Percentiles rank a stretch among this genome's conserved stretches.
These are phyloP conservation scores for Darevskia mixta DNA, from an alignment of 2,797 vertebrate genomes.

Conservation along the genomic window DNA sequence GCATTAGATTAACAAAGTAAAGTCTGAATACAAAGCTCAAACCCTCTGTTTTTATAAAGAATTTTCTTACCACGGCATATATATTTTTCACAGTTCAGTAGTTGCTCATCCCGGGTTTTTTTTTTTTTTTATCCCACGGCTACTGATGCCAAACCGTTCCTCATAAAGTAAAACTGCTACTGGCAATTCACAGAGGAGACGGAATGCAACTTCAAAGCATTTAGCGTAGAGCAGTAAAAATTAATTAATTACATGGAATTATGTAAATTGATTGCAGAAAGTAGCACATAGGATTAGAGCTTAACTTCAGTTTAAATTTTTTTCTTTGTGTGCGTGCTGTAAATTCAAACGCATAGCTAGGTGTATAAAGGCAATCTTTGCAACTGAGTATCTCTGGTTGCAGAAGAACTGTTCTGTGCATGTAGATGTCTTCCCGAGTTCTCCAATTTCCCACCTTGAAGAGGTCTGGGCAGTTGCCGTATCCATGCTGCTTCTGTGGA, in stretches of 20 bases:
- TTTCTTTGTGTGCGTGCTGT: neutral
- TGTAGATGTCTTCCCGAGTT: neutral
- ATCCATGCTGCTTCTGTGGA: too few relatives aligned
- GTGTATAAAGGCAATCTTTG: neutral
- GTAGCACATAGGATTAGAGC: conserved; percentile 6
- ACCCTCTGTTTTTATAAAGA: neutral
- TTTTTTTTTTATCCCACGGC: conserved; percentile 4
- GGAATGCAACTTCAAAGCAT: conserved; percentile 27
- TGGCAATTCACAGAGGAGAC: conserved; percentile 14
- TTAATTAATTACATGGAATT: conserved; percentile 38
- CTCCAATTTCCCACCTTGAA: neutral
- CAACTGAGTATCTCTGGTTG: neutral
- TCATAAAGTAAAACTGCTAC: conserved; percentile 16
- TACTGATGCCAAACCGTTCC: neutral
- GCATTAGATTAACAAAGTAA: conserved; percentile 6
- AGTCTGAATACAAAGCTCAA: neutral
- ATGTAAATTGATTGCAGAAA: conserved; percentile 24
- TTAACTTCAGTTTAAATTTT: neutral
- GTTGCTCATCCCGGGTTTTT: neutral
- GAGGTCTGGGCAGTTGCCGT: neutral
- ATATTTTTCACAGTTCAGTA: conserved; percentile 13
- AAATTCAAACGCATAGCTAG: neutral
- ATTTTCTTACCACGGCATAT: neutral
- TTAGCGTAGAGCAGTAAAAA: conserved; percentile 11
- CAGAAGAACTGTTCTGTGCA: neutral